Evolutionary conservation across 2,797 vertebrate genomes (phyloP), one percentile per base, ranked within the genome.

Genomic region (Alectoris magna): DNA sequence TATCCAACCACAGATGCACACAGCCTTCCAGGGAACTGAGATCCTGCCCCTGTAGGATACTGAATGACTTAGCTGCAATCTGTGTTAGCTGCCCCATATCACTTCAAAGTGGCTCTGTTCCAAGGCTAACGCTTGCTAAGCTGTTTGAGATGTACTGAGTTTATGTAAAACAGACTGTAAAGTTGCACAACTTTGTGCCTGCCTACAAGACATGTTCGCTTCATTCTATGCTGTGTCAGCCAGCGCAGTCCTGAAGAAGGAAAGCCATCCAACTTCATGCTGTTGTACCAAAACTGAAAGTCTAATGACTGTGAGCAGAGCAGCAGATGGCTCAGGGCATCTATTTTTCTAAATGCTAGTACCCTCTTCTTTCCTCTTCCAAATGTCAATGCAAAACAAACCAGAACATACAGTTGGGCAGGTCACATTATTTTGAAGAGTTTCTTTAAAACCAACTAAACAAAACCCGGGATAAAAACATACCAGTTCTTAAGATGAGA

Each of bases 271-370:
- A 62, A 21, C 29, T 76, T 64, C 46, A 24, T 10, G 31, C 59
- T 63, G 60, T 14, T n/a, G 48, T 43, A 73, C 55, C 24, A 24
- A 7, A 13, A 36, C 84, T 29, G 39, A 95, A 75, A 0, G 0
- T 31, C 43, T 68, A 69, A 70, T 8, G 15, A 34, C 71, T 3
- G 0, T 0, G 4, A 93, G 53, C 44, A 84, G 53, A 74, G 51
- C 16, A 93, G 60, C 81, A 83, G 88, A 80, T 69, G 72, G 72
- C 41, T 93, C 73, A 43, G 58, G 77, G 15, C 64, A 86, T 60
- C 80, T 74, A 39, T 6, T 39, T 23, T 19, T 73, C 38, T 76
- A 46, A 91, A 46, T 84, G 88, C 41, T 34, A 16, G 14, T 83
- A 77, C 62, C 63, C 58, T 71, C 29, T 51, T 83, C 69, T 67